A percentile compares a stretch with the other conserved stretches of the same genome.
Conservation (phyloP, 2,888 invertebrate species). For the Yponomeuta cagnagella region DNA sequence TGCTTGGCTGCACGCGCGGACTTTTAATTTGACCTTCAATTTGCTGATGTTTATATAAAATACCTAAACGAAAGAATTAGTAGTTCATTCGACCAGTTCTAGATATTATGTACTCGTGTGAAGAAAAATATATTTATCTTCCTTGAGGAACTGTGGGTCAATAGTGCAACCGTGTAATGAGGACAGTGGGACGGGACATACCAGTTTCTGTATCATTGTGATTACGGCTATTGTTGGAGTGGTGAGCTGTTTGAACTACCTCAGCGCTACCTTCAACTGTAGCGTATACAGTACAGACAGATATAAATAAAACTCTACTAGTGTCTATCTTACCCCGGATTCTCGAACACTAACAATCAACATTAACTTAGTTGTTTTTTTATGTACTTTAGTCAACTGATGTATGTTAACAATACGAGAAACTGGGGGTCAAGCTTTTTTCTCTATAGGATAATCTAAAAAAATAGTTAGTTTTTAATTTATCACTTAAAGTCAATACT, state of each 20-base stretch:
- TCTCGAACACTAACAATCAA: no score
- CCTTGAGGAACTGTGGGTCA: slow-evolving; percentile 5
- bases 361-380: no score
- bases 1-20: slow-evolving; percentile 10
- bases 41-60: slow-evolving; percentile 7
- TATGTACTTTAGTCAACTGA: no score
- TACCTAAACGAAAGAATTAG: background rate
- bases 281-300: background rate
- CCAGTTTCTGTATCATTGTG: slow-evolving; percentile 1
- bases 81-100: background rate
- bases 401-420: no score
- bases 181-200: slow-evolving; percentile 9
- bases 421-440: no score
- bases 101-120: background rate
- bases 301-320: background rate
- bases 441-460: no score
- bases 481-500: background rate
- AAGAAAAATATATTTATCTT: slow-evolving; percentile 4
- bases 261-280: background rate
- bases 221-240: slow-evolving; percentile 8
- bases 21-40: slow-evolving; percentile 9
- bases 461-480: background rate
- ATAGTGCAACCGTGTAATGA: background rate
- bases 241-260: background rate
- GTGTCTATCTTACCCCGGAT: no score